These are phyloP conservation scores for Eristalinus aeneus DNA, from an alignment of 2,888 invertebrate species.

Conservation along the genomic window DNA sequence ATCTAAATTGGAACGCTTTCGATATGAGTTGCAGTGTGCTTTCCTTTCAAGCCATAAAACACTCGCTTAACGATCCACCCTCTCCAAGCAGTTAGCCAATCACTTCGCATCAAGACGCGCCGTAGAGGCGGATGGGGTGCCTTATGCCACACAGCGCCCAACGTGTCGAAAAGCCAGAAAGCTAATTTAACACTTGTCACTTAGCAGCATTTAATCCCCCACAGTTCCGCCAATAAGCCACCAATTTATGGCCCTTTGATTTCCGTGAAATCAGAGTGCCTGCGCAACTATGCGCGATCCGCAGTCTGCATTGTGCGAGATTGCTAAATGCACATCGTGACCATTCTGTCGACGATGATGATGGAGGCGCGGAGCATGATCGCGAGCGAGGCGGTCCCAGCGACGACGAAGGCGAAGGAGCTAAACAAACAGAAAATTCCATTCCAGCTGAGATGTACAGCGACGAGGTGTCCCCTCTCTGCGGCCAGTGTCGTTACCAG, in stretches of 20 bases:
- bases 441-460: conserved; percentile 39
- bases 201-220: conserved; percentile 71
- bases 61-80: conserved; percentile 40
- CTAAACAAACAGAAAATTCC: conserved; percentile 62
- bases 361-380: conserved; percentile 4
- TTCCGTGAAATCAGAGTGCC: conserved; percentile 69
- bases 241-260: conserved; percentile 72
- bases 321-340: conserved; percentile 63
- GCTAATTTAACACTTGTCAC: conserved; percentile 74
- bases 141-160: conserved; percentile 18
- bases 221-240: conserved; percentile 73
- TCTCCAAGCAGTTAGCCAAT: conserved; percentile 57
- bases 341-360: conserved; percentile 20
- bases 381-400: not conserved
- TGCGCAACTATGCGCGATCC: conserved; percentile 54
- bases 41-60: conserved; percentile 32
- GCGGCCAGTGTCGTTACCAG: conserved; percentile 44
- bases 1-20: not conserved
- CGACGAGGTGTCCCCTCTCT: conserved; percentile 21
- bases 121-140: not conserved
- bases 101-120: conserved; percentile 32
- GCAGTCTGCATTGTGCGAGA: conserved; percentile 39
- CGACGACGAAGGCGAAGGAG: conserved; percentile 28
- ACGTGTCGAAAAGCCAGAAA: conserved; percentile 73
- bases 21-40: not conserved